Evolutionary conservation across 1,140 invertebrate species (phyloP).

Genomic region (Tetraneura akinire): DNA sequence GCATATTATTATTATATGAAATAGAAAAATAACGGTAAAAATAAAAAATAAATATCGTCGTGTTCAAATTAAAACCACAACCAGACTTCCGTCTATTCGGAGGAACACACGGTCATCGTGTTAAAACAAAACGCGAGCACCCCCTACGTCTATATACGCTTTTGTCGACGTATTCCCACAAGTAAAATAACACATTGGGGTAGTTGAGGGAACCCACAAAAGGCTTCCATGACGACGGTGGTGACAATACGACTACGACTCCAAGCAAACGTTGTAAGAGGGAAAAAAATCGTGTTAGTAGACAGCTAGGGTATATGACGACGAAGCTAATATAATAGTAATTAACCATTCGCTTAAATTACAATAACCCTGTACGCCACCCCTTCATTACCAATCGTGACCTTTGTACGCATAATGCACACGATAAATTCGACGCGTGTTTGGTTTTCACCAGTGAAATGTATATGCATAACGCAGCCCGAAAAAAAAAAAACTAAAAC

Average conservation of each 20-base stretch:
- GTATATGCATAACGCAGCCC: neutral
- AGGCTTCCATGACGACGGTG: neutral
- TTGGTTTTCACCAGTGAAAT: neutral
- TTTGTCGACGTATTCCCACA: conserved; percentile 25
- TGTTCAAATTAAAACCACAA: neutral
- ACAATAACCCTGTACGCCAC: neutral
- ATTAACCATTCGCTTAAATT: conserved; percentile 28
- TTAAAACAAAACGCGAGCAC: too few species aligned
- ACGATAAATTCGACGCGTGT: conserved; percentile 23
- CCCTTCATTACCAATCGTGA: too few species aligned
- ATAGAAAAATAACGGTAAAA: too few species aligned
- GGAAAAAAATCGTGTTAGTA: neutral
- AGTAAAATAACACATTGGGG: neutral
- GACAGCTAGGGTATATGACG: neutral
- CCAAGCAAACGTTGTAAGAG: neutral
- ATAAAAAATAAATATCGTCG: neutral
- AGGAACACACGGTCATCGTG: neutral
- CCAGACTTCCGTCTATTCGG: conserved; percentile 18
- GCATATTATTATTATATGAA: neutral
- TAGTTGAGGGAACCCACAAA: neutral
- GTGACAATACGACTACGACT: neutral
- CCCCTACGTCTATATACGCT: neutral
- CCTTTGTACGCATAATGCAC: neutral
- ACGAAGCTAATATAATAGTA: conserved; percentile 22
- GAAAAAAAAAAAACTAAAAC: conserved; percentile 3